Percentiles rank a stretch among this genome's conserved stretches.
These are phyloP conservation scores for Lepilemur ruficaudatus DNA, from an alignment of 2,797 vertebrate genomes.

Conservation along the genomic window DNA sequence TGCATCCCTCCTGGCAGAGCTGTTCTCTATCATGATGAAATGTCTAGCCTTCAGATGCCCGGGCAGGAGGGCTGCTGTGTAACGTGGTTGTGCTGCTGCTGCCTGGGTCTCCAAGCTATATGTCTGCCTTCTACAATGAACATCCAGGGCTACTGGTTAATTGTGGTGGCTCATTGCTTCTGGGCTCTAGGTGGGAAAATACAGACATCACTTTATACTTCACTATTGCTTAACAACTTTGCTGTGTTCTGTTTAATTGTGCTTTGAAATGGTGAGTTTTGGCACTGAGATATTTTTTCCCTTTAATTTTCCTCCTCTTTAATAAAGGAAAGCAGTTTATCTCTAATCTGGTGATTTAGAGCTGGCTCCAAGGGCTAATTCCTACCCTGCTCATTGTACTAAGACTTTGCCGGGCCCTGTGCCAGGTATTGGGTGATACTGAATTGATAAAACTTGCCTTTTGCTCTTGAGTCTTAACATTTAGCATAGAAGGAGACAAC, in stretches of 20 bases:
- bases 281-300: constrained; percentile 9
- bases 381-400: constrained; percentile 27
- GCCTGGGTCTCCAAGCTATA: background rate
- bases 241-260: background rate
- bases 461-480: constrained; percentile 40
- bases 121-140: background rate
- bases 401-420: background rate
- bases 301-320: constrained; percentile 55
- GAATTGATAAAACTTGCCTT: constrained; percentile 12
- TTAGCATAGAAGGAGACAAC: background rate
- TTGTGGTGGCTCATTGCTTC: background rate
- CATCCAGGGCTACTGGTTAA: background rate
- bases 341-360: constrained; percentile 62
- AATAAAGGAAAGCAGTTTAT: constrained; percentile 63
- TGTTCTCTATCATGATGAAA: background rate
- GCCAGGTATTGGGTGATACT: constrained; percentile 25
- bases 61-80: background rate
- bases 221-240: background rate
- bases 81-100: background rate
- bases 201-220: background rate
- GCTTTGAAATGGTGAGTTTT: constrained; percentile 21
- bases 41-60: background rate
- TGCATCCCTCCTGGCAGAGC: background rate
- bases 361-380: constrained; percentile 53
- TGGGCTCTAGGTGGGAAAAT: constrained; percentile 14